Evolutionary conservation across 2,113 vertebrate genomes (phyloP).

Genomic region (Cyphomyrus discorhynchus): DNA sequence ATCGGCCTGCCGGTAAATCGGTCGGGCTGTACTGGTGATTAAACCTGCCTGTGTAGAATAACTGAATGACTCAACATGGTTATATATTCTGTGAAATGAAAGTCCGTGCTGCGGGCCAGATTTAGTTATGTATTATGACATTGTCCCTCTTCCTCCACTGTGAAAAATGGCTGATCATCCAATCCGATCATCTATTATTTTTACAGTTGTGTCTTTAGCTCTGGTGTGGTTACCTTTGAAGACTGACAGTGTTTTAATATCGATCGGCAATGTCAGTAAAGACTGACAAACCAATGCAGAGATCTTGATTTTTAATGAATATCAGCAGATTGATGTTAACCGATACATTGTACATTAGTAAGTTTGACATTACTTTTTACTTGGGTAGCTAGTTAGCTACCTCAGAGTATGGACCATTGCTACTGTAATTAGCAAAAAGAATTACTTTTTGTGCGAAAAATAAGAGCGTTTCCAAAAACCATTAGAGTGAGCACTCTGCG

Average conservation of each 20-base stretch:
- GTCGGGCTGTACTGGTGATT: neutral
- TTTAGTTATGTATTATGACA: neutral
- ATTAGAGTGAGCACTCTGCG: neutral
- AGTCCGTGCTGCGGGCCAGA: neutral
- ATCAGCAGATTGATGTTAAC: neutral
- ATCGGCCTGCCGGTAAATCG: no score
- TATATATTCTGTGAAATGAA: neutral
- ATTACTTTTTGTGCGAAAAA: neutral
- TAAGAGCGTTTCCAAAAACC: neutral
- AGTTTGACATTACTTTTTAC: neutral
- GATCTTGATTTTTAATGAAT: neutral
- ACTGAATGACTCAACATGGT: neutral
- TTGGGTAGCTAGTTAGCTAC: neutral
- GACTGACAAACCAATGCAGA: neutral
- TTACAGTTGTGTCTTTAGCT: no score
- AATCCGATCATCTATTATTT: no score
- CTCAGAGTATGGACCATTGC: neutral
- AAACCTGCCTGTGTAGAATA: neutral
- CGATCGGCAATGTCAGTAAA: neutral
- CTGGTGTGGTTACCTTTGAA: neutral
- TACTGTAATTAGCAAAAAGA: neutral
- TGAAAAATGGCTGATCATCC: neutral
- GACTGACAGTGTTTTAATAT: neutral
- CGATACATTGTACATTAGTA: neutral
- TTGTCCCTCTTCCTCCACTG: neutral